Conservation (phyloP, 2,113 vertebrate species). For the Archilochus colubris region DNA sequence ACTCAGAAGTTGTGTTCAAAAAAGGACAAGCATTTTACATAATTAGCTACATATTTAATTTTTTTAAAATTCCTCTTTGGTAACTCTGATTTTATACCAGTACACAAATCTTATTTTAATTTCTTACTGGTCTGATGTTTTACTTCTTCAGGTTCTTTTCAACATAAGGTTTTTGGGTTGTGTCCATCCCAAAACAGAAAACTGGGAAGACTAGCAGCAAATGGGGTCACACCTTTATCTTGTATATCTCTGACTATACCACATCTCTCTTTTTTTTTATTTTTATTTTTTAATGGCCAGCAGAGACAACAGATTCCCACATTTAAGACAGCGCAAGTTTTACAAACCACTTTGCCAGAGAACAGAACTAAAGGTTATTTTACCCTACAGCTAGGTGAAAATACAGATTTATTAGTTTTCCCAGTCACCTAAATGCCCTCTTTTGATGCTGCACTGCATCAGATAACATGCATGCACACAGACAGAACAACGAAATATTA, state of each 20-base stretch:
- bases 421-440: background rate
- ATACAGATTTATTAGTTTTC: background rate
- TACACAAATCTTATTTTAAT: accelerated
- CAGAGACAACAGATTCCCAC: background rate
- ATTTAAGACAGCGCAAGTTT: background rate
- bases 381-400: background rate
- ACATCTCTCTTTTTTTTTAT: background rate
- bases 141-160: background rate
- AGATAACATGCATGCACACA: background rate
- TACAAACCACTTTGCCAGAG: background rate
- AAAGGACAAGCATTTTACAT: background rate
- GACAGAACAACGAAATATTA: background rate
- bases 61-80: background rate
- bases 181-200: background rate
- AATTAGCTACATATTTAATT: background rate
- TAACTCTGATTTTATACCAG: background rate
- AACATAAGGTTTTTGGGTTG: background rate
- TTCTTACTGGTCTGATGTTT: background rate
- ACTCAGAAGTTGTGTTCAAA: background rate
- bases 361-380: background rate
- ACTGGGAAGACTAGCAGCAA: background rate
- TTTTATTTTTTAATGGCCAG: background rate
- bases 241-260: background rate
- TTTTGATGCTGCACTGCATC: background rate
- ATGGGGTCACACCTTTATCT: background rate